Evolutionary conservation across 2,888 invertebrate genomes (phyloP), one percentile per base, ranked within the genome.

Genomic region (Bugula neritina): DNA sequence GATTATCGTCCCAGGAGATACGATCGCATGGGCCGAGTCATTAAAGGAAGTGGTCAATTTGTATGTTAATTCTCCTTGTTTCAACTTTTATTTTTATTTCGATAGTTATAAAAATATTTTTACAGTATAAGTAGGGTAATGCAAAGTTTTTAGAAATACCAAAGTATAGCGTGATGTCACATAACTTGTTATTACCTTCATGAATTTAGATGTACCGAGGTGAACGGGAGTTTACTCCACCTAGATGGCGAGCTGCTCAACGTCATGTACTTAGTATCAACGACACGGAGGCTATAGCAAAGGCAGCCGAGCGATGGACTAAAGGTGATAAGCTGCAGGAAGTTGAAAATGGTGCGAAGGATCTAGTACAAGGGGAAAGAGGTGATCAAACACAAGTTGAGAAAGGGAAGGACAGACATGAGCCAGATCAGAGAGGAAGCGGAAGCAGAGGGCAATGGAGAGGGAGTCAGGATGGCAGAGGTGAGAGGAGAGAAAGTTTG

Each of bases 1-100:
- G 72, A 52, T 69, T 71, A 27, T 55, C 71, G 69, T 31, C 58
- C 25, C 34, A 58, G 74, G 73, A 73, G 77, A 75, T 35, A 77
- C 73, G 78, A 77, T 73, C 69, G 31, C 3, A 63, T 25, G 63
- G 94, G 94, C 1, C 87, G 94, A 71, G 89, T 91, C 72, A 92
- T 95, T 73, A 95, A 95, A 84, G 95, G 95, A 1, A 87, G 95
- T 75, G 95, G 95, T 1, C 90, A 92, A 74, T 91, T 95, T 84
- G 94, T 95, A 88, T 90, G 92, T 79, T 5, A 21, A n/a, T 5
- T 57, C 5, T 23, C 57, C 52, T 13, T 52, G 21, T 52, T 13
- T 52, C 10, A 13, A 52, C 21, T 13, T 52, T 13, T 52, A 52
- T 52, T 13, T 52, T 13, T 52, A 52, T 52, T 13, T 21, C n/a